Evolutionary conservation across 2,797 vertebrate genomes (phyloP).

Genomic region (Echiichthys vipera): DNA sequence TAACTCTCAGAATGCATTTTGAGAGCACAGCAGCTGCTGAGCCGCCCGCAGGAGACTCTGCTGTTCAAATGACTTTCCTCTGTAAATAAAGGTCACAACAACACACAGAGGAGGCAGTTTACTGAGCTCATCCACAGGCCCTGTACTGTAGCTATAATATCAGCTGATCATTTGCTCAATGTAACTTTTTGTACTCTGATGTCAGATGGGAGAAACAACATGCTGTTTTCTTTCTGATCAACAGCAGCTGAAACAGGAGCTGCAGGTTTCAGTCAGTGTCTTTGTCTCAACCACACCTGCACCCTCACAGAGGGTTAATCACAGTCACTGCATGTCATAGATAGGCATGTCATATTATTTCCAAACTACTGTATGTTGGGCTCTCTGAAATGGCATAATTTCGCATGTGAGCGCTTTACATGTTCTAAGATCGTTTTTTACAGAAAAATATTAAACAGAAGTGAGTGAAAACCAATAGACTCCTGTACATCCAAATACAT

Average conservation of each 20-base stretch:
- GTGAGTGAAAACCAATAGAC: not conserved
- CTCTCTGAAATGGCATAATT: too few relatives aligned
- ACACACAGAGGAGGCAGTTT: conserved; percentile 34
- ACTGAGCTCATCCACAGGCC: conserved; percentile 1
- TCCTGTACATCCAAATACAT: not conserved
- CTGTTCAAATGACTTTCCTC: conserved; percentile 46
- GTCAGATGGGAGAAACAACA: not conserved
- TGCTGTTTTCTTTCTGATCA: not conserved
- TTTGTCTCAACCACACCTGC: too few relatives aligned
- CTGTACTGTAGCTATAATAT: not conserved
- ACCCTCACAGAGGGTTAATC: not conserved
- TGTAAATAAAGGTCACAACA: conserved; percentile 54
- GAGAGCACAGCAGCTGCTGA: conserved; percentile 56
- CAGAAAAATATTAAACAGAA: not conserved
- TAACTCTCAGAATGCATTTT: conserved; percentile 12
- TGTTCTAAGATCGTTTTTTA: too few relatives aligned
- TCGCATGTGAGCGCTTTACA: not conserved
- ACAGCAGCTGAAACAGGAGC: not conserved
- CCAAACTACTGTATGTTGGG: not conserved
- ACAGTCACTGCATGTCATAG: not conserved
- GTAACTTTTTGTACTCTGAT: not conserved
- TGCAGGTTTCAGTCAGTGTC: not conserved
- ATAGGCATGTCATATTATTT: not conserved
- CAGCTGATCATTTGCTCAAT: conserved; percentile 15
- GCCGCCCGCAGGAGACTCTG: conserved; percentile 49